Conservation (phyloP, 2,888 invertebrate genomes). For the Scaeva pyrastri region DNA sequence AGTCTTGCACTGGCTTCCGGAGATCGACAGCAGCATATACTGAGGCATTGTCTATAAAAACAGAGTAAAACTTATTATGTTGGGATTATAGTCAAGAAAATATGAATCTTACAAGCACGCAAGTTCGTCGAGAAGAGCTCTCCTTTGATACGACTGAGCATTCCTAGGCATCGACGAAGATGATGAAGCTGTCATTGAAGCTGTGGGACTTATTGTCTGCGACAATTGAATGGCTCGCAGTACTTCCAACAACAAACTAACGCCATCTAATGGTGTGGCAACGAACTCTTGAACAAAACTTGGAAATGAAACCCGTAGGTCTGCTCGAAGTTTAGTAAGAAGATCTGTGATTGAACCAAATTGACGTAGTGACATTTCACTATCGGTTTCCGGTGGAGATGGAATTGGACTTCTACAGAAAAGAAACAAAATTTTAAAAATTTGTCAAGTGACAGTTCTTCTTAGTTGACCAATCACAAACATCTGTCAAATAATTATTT, state of each 20-base stretch:
- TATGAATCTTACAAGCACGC: conserved; percentile 89
- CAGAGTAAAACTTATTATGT: not conserved
- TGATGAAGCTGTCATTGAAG: conserved; percentile 79
- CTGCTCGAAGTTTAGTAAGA: conserved; percentile 93
- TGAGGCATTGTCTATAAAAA: conserved; percentile 89
- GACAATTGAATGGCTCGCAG: conserved; percentile 93
- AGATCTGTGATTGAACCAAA: conserved; percentile 95
- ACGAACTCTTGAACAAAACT: conserved; percentile 98
- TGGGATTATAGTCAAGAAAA: too few species aligned
- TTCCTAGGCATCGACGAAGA: conserved; percentile 84
- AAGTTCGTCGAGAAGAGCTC: conserved; percentile 93
- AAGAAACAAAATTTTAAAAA: not conserved
- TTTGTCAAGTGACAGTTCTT: not conserved
- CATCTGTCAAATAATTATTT: not conserved
- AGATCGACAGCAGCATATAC: conserved; percentile 91
- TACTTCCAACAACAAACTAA: conserved; percentile 92
- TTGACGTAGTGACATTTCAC: conserved; percentile 94
- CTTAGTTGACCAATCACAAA: too few species aligned
- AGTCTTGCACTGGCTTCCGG: conserved; percentile 91
- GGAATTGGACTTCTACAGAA: conserved; percentile 87
- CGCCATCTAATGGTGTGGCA: conserved; percentile 94
- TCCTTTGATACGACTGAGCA: conserved; percentile 88
- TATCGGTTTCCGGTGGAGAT: conserved; percentile 86
- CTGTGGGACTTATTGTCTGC: conserved; percentile 86
- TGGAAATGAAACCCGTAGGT: conserved; percentile 93